Conservation (phyloP, 2,797 vertebrate genomes). For the Melanotaenia boesemani region DNA sequence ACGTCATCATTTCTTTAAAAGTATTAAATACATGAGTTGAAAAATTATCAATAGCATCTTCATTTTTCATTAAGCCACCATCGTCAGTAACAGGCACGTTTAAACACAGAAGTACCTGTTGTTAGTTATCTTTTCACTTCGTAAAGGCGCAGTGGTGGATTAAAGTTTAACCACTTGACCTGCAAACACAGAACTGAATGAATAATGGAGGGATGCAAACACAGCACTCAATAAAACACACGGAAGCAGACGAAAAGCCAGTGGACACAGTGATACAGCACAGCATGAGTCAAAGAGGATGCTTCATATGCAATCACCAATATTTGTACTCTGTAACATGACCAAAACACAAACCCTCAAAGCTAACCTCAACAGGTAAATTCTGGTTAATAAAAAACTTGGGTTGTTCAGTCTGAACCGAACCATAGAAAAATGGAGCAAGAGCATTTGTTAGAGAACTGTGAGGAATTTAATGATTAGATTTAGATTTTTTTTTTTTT, state of each 20-base stretch:
- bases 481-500: background rate
- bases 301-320: background rate
- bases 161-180: constrained; percentile 42
- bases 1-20: background rate
- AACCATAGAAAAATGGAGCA: too few relatives aligned
- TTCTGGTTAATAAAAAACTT: background rate
- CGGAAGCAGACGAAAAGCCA: constrained; percentile 28
- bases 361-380: background rate
- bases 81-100: background rate
- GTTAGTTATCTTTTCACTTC: background rate
- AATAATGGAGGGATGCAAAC: constrained; percentile 35
- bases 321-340: background rate
- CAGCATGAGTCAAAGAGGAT: constrained; percentile 12
- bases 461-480: background rate
- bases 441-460: background rate
- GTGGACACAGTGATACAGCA: constrained; percentile 3
- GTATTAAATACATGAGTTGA: background rate
- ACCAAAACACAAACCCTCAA: background rate
- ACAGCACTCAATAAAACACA: constrained; percentile 19
- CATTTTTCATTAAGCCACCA: background rate
- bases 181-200: constrained; percentile 25
- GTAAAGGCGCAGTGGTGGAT: constrained; percentile 8
- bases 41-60: background rate
- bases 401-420: too few relatives aligned
- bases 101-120: background rate